phyloP scores from a whole-genome alignment of 2,888 invertebrate genomes.

The Melikaiella ostensackeni region DNA sequence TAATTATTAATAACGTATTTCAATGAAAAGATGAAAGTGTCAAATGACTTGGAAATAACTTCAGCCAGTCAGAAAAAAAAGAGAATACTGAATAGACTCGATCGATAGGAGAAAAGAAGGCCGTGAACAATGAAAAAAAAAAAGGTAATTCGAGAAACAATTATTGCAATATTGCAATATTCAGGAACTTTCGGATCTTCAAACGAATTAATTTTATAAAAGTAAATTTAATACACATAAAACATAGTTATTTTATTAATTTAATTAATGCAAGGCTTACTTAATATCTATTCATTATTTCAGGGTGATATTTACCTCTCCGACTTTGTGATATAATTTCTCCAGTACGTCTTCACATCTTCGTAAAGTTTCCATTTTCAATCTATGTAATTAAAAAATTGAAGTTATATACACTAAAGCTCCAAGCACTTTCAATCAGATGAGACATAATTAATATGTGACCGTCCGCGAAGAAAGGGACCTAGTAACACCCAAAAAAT shows the following conservation, averaged over 20 bases:
- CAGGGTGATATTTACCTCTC: constrained; percentile 79
- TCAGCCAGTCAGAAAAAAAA: background rate
- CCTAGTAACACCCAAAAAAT: too few relatives aligned
- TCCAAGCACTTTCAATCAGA: background rate
- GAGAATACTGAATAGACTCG: background rate
- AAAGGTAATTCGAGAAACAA: too few relatives aligned
- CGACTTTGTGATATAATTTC: constrained; percentile 83
- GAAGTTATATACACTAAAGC: background rate
- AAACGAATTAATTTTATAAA: too few relatives aligned
- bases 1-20: background rate
- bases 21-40: background rate
- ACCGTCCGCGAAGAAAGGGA: too few relatives aligned
- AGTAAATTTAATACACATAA: too few relatives aligned
- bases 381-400: constrained; percentile 77
- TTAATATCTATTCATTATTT: too few relatives aligned
- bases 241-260: too few relatives aligned
- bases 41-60: background rate
- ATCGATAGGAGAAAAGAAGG: background rate
- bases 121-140: too few relatives aligned
- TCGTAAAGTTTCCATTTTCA: constrained; percentile 83
- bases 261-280: too few relatives aligned
- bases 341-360: constrained; percentile 85
- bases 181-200: too few relatives aligned
- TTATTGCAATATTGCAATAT: too few relatives aligned
- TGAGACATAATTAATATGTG: too few relatives aligned